Evolutionary conservation across 1,140 invertebrate species (phyloP).

Genomic region (Calliphora vicina): DNA sequence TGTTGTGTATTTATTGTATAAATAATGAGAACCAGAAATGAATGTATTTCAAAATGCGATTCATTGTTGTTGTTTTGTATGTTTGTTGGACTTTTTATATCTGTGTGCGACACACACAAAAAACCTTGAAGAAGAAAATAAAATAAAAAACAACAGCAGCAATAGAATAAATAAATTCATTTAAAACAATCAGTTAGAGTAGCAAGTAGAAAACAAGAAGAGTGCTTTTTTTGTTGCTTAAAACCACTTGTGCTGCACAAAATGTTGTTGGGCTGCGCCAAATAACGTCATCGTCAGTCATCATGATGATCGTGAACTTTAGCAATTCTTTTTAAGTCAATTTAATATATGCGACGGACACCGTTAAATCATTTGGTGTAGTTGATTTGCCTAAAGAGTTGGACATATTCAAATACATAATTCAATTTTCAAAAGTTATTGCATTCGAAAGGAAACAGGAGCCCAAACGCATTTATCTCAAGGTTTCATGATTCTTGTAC

Average conservation of each 20-base stretch:
- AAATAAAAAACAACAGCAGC: neutral
- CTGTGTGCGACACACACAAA: constrained; percentile 40
- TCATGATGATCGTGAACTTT: neutral
- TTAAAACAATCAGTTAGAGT: neutral
- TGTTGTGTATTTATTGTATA: too few relatives aligned
- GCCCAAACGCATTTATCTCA: too few relatives aligned
- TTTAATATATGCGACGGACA: neutral
- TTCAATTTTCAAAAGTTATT: too few relatives aligned
- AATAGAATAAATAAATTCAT: neutral
- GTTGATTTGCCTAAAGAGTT: too few relatives aligned
- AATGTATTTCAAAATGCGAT: neutral
- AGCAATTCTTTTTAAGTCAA: neutral
- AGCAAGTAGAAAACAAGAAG: neutral
- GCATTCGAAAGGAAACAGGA: too few relatives aligned
- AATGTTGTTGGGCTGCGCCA: neutral
- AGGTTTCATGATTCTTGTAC: too few relatives aligned
- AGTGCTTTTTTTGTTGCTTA: too few relatives aligned
- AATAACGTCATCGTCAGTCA: neutral
- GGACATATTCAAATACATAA: too few relatives aligned
- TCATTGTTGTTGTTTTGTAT: neutral
- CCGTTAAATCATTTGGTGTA: neutral
- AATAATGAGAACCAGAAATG: neutral
- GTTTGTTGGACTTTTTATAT: neutral
- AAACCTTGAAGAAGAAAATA: constrained; percentile 30
- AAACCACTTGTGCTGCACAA: neutral